These are phyloP conservation scores for Solea senegalensis DNA, from an alignment of 2,113 vertebrate genomes.

Conservation along the genomic window DNA sequence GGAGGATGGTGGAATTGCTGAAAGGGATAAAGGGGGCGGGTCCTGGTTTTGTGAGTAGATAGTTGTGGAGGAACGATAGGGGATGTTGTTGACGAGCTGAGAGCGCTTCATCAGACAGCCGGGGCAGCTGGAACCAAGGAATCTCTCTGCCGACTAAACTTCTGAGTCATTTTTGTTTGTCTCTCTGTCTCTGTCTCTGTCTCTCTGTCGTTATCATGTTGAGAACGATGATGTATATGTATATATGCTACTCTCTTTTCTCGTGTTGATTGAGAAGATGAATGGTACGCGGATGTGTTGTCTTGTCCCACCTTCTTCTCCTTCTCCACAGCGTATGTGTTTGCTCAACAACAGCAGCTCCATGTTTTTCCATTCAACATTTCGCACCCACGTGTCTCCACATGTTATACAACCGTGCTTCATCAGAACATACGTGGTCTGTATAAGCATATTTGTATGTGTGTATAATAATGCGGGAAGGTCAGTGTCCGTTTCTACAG, in stretches of 20 bases:
- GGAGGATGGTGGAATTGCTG: constrained; percentile 65
- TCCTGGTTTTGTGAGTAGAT: constrained; percentile 65
- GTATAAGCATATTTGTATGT: too few species aligned
- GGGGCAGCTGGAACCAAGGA: constrained; percentile 45
- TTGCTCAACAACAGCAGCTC: constrained; percentile 39
- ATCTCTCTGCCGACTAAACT: constrained; percentile 63
- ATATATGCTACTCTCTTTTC: too few species aligned
- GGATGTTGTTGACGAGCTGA: constrained; percentile 65
- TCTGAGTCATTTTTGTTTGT: constrained; percentile 53
- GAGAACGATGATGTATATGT: not conserved
- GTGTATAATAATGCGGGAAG: constrained; percentile 15
- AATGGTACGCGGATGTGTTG: constrained; percentile 11
- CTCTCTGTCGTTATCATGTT: constrained; percentile 49
- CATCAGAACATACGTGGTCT: not conserved
- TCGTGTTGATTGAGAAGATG: constrained; percentile 14
- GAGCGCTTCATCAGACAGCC: constrained; percentile 60
- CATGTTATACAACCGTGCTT: not conserved
- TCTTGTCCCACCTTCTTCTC: not conserved
- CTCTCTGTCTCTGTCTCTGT: too few species aligned
- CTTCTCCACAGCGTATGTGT: constrained; percentile 20
- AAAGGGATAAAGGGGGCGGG: constrained; percentile 67
- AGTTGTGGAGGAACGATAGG: constrained; percentile 64
- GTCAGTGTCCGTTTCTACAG: constrained; percentile 59
- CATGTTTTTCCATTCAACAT: constrained; percentile 27
- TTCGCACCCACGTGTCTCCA: not conserved